Conservation (phyloP, 1,140 invertebrate genomes). For the Lepidurus packardi region DNA sequence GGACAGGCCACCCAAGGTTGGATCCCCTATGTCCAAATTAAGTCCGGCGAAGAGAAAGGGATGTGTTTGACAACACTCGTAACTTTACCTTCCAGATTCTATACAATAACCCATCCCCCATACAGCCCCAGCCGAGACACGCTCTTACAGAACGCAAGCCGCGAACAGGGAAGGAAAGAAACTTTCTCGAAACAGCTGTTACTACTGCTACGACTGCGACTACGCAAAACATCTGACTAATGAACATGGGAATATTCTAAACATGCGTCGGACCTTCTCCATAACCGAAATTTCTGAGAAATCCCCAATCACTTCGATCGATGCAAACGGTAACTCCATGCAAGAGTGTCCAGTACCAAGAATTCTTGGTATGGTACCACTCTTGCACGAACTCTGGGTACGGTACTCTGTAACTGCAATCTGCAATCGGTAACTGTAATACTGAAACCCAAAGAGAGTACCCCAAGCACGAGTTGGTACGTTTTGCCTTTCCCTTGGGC, state of each 20-base stretch:
- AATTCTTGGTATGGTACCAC: too few relatives aligned
- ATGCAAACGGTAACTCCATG: too few relatives aligned
- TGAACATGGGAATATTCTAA: background rate
- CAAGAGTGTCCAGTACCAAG: too few relatives aligned
- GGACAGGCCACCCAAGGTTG: slow-evolving; percentile 6
- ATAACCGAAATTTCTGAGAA: background rate
- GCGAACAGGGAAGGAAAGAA: background rate
- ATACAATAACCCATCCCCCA: background rate
- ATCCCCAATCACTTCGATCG: background rate
- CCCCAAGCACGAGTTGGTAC: background rate
- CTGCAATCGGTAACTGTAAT: too few relatives aligned
- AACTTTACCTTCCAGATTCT: background rate
- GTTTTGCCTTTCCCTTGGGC: slow-evolving; percentile 17
- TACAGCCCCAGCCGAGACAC: background rate
- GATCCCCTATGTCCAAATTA: background rate
- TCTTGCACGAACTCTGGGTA: background rate
- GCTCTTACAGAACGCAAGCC: background rate
- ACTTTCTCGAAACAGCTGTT: slow-evolving; percentile 17
- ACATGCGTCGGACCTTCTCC: background rate
- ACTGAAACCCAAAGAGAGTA: background rate
- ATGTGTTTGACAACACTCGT: background rate
- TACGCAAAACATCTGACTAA: background rate
- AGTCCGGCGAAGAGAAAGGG: slow-evolving; percentile 10
- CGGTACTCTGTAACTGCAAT: background rate
- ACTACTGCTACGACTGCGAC: background rate